Conservation (phyloP, 2,888 invertebrate species). For the Morpho achilles region DNA sequence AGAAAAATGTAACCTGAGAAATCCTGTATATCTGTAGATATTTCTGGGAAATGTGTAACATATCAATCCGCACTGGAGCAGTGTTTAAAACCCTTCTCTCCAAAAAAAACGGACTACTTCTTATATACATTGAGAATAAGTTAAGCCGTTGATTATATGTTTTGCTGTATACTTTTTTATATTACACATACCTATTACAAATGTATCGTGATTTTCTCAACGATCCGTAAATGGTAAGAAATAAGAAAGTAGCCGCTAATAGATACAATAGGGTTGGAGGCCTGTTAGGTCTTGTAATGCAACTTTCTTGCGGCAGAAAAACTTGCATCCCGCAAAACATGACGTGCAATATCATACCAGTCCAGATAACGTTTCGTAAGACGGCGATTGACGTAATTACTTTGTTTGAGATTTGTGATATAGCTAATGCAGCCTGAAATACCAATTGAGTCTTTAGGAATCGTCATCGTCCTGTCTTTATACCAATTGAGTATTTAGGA, state of each 20-base stretch:
- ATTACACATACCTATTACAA: slow-evolving; percentile 48
- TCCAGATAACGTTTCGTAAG: slow-evolving; percentile 61
- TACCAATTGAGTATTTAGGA: no score
- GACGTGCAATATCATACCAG: slow-evolving; percentile 48
- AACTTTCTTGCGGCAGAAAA: slow-evolving; percentile 70
- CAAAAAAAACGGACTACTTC: no score
- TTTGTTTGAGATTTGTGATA: slow-evolving; percentile 50
- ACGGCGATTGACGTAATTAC: slow-evolving; percentile 51
- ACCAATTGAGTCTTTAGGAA: no score
- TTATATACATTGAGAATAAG: no score
- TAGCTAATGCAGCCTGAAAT: slow-evolving; percentile 40
- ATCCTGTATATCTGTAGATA: no score
- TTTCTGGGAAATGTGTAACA: no score
- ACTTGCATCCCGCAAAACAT: slow-evolving; percentile 53
- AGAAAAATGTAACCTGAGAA: no score
- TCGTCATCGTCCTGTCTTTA: no score
- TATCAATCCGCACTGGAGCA: no score
- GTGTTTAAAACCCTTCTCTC: no score
- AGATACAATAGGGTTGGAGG: slow-evolving; percentile 75
- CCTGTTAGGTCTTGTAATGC: slow-evolving; percentile 54
- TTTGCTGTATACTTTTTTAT: slow-evolving; percentile 40
- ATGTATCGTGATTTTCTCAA: slow-evolving; percentile 69
- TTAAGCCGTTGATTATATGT: no score
- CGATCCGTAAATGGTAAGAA: slow-evolving; percentile 72
- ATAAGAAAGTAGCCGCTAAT: slow-evolving; percentile 74